Evolutionary conservation across 2,113 vertebrate species (phyloP), one percentile per base, ranked within the genome.

Genomic region (Tragulus kanchil): DNA sequence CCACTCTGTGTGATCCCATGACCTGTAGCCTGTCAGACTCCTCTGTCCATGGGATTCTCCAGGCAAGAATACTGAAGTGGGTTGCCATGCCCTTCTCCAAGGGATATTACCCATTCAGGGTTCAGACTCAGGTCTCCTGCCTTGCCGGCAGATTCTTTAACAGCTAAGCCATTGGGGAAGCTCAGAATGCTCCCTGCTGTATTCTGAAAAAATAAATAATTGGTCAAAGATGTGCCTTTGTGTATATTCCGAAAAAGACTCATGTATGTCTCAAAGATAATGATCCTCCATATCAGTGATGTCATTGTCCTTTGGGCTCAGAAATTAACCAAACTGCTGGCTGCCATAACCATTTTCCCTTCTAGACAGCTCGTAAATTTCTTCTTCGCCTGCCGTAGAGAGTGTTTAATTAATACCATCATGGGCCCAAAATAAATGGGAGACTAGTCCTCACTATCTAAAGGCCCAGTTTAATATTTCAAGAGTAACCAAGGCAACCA

Each of bases 401-500:
- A 84, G 52, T 71, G 26, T n/a, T 96, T 97, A 85, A 95, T 93
- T 93, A 96, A 58, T 58, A 83, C 61, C 61, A 56, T 71, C 71
- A 11, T 7, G 17, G 73, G 64, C 78, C 77, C 85, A 93, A 96
- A 97, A 96, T 96, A 97, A 94, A 89, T 82, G 94, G 56, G 15
- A 87, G 48, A 83, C 94, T 94, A 88, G 83, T 79, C 79, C 52
- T 89, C 81, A 88, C 85, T 82, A 61, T 88, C 75, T 90, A 54
- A 75, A 92, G 64, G 48, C 94, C 93, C 91, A 91, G 87, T 90
- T 97, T 96, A 97, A 95, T 93, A 98, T 97, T 96, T 87, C 36
- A 45, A 75, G 84, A 92, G 97, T 97, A 97, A 96, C 97, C 94
- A 98, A 96, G 95, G 94, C 93, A 97, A 98, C 94, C n/a, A 94